Base-by-base conservation (phyloP, 2,888 invertebrate species). In the Acleris literana region DNA sequence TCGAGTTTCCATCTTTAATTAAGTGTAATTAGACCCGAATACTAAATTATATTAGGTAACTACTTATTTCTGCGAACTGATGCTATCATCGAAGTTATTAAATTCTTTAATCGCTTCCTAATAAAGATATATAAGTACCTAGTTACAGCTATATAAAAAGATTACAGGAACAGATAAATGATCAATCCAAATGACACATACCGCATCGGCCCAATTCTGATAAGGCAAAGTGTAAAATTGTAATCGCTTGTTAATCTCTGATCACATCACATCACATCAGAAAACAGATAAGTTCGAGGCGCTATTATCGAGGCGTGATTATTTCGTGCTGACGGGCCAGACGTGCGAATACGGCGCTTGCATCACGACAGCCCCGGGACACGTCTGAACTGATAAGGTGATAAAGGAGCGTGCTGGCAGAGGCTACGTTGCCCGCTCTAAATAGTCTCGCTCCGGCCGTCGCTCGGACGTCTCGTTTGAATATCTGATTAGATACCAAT, bases 331-430 rank as follows among this genome's bases (percentile, higher is more conserved):
- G 72, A 74, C 72, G 67, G 60, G 74, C 71, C 63, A 72, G 65
- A 79, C 79, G 78, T 79, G 80, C 74, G 71, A 72, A 76, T 74
- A 74, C 71, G 76, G 7, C 65, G 69, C 71, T 71, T 69, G 68
- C 67, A 69, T 68, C 69, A 68, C 65, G 61, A 68, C 57, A 68
- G 65, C 44, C 65, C 60, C 39, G 25, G 43, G 51, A 49, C 65
- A 65, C 65, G 65, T 65, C 25, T 65, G 22, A 39, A 48, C 29
- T 46, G 46, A 46, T 46, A 39, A 25, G 33, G 39, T 65, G 65
- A 65, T 65, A 65, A 61, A 55, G 60, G 44, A 60, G 55, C 60
- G 55, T 58, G 52, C 33, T 49, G 54, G 53, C 22, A 13, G 51
- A 51, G 29, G 33, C 22, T 65, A 44, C 43, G 18, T 16, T 39